phyloP scores from a whole-genome alignment of 2,797 vertebrate species.

The Myotis myotis region DNA sequence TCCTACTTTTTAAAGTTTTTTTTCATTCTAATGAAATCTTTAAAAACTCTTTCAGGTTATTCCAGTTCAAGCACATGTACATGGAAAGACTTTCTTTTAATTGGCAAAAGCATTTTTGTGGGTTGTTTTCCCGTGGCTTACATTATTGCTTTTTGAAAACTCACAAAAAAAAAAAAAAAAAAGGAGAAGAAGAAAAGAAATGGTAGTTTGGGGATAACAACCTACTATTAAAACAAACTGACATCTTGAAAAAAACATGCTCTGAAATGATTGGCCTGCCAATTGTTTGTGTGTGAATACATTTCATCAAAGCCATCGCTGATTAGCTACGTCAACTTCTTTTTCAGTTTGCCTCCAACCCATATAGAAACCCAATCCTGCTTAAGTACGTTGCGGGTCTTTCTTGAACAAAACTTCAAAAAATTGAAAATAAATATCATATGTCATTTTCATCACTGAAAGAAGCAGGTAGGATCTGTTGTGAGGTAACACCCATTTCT shows the following conservation, averaged over 20 bases:
- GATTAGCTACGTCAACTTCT: constrained; percentile 55
- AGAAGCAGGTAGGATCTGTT: background rate
- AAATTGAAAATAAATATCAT: constrained; percentile 17
- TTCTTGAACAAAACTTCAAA: constrained; percentile 33
- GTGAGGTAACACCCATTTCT: background rate
- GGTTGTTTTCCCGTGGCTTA: constrained; percentile 1
- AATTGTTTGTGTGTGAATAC: constrained; percentile 53
- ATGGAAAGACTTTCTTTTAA: constrained; percentile 59
- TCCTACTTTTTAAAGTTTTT: constrained; percentile 57
- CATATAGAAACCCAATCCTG: constrained; percentile 37
- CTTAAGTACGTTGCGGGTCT: constrained; percentile 28
- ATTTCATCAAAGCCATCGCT: constrained; percentile 59
- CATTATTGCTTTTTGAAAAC: constrained; percentile 54
- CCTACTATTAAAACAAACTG: constrained; percentile 67
- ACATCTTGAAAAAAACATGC: constrained; percentile 61
- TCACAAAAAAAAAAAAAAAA: background rate
- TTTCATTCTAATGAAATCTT: constrained; percentile 45
- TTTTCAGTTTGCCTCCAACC: constrained; percentile 21
- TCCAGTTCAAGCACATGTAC: constrained; percentile 54
- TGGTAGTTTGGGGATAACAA: constrained; percentile 45
- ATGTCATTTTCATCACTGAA: constrained; percentile 46
- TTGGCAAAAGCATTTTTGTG: constrained; percentile 48
- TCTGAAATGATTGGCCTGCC: constrained; percentile 45
- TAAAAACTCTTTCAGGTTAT: background rate
- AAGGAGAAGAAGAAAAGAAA: background rate